Evolutionary conservation across 2,113 vertebrate species (phyloP), one percentile per base, ranked within the genome.

Genomic region (Pangasianodon gigas): DNA sequence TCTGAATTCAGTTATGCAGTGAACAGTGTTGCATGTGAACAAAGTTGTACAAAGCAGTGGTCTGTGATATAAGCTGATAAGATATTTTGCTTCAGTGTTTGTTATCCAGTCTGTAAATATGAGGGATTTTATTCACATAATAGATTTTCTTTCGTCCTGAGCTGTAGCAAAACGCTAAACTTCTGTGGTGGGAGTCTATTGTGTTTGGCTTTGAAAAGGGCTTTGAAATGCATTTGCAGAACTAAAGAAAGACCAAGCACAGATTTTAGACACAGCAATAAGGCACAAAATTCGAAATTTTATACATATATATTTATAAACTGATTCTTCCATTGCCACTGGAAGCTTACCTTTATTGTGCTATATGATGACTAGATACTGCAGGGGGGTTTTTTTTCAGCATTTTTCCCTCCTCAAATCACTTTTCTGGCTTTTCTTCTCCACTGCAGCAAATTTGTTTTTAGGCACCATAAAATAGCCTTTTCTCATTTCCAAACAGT

Each of bases 391-490:
- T 92, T 91, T 75, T 79, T 80, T 88, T 79, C 41, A 26, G 56
- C 82, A 60, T 80, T 88, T 88, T 71, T 18, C 14, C 89, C 91
- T 86, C 51, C 71, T 87, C 88, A 92, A 93, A 90, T 91, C 87
- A 93, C 80, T 93, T 93, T 95, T 95, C 94, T 93, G 77, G 91
- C 92, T 93, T 92, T 92, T 92, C 91, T 89, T 89, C 82, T 92
- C 86, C 77, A 93, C 93, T 92, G 89, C 93, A 58, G 93, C 94
- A 93, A 96, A 96, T 96, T 96, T 95, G 94, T 95, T 96, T 95
- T 96, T 93, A 92, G 95, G 93, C 93, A 93, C 93, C 94, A 96
- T 94, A 96, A 96, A 96, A 96, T 94, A 95, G 94, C 93, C 95
- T 96, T 96, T 96, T 96, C 95, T 95, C 94, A 95, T 96, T 96